Evolutionary conservation across 2,888 invertebrate species (phyloP), one percentile per base, ranked within the genome.

Genomic region (Drosophila longiperda): DNA sequence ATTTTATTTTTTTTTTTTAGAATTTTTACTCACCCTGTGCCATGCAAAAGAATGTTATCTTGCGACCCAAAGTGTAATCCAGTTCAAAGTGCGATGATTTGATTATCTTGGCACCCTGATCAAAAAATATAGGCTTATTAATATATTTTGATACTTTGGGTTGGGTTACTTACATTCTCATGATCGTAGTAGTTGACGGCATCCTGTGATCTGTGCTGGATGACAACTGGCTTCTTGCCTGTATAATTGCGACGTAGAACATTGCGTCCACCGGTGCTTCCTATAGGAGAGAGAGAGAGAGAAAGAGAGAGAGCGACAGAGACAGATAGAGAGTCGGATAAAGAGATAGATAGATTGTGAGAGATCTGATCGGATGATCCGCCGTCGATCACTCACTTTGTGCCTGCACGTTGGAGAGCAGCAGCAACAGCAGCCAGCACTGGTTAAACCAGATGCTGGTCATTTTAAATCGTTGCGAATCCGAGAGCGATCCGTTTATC

Each of bases 1-100:
- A 26, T 40, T 17, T 1, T 7, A 9, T 2, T 32, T 12, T 23
- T 15, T 1, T 1, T 23, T 15, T 3, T 0, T 3, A n/a, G 0
- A 29, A 11, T 9, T 9, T 12, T 1, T 17, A 65, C 75, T 57
- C 95, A 59, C 98, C 98, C 91, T 96, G 95, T 0, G 98, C 98
- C 78, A 97, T 96, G 92, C 98, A 98, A 73, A 98, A 95, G 92
- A 98, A 98, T 2, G 97, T 97, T 71, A 98, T 98, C 94, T 98
- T 98, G 91, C 98, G 97, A 0, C 98, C 98, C 88, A 98, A 94
- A 50, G 97, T 96, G 93, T 98, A 98, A 94, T 98, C 98, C 93
- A 96, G 95, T 92, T 98, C 98, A 92, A 98, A 98, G 93, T 98
- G 98, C 1, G 98, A 98, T 0, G 97, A 96, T 80, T 97, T 94